Percentiles rank a stretch among this genome's conserved stretches.
phyloP scores from a whole-genome alignment of 2,797 vertebrate genomes.

The Eremophila alpestris region DNA sequence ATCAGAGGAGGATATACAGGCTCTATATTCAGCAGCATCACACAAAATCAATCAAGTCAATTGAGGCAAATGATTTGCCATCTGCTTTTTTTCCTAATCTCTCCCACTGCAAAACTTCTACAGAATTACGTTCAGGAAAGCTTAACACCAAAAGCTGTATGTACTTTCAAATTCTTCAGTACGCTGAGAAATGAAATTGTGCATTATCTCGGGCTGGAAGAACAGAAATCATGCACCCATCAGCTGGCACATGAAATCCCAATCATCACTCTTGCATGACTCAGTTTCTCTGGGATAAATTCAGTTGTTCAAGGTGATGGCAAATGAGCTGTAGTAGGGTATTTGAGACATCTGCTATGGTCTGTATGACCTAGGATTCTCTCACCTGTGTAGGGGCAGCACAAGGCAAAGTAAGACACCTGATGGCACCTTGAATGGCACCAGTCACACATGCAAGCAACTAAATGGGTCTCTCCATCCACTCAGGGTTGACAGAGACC shows the following conservation, averaged over 20 bases:
- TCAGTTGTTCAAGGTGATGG: background rate
- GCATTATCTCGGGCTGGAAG: background rate
- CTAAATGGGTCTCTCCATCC: background rate
- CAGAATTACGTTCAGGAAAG: background rate
- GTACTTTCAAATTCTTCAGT: background rate
- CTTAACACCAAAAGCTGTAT: background rate
- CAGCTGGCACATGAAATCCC: background rate
- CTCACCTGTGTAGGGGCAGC: accelerated
- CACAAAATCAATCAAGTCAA: background rate
- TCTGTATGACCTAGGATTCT: background rate
- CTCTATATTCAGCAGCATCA: background rate
- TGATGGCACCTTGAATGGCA: background rate
- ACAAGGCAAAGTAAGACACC: background rate
- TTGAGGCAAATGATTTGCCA: background rate
- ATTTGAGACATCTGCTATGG: background rate
- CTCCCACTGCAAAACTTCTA: background rate
- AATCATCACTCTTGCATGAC: background rate
- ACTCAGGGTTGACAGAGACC: background rate
- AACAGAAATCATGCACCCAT: background rate
- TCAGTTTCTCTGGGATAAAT: background rate
- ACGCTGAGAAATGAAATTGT: background rate
- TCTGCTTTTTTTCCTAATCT: background rate
- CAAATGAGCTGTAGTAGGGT: background rate
- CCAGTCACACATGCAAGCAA: background rate
- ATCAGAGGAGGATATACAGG: background rate